These are phyloP conservation scores for Galerucella nymphaeae DNA, from an alignment of 2,888 invertebrate genomes.

Conservation along the genomic window DNA sequence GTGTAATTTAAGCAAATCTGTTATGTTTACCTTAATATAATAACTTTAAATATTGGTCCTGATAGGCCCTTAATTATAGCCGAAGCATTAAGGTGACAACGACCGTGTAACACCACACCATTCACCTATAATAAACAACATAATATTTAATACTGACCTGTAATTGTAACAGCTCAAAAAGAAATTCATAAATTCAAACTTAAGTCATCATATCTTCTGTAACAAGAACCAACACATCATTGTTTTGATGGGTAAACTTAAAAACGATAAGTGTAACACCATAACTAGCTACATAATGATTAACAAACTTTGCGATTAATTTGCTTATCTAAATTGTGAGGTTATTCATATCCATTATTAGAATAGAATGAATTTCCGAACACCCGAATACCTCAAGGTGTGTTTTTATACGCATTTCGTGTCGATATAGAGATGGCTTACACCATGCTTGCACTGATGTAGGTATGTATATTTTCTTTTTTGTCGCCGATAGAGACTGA, in stretches of 20 bases:
- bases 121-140: conserved; percentile 78
- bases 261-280: conserved; percentile 45
- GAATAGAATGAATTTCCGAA: conserved; percentile 22
- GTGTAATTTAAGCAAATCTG: neutral
- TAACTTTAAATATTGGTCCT: conserved; percentile 85
- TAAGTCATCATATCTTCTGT: conserved; percentile 47
- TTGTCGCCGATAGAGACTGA: neutral
- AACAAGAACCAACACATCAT: conserved; percentile 41
- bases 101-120: conserved; percentile 90
- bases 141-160: conserved; percentile 54
- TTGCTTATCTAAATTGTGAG: conserved; percentile 46
- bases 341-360: conserved; percentile 39
- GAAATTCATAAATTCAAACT: conserved; percentile 54
- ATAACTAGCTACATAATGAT: conserved; percentile 44
- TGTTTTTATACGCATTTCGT: conserved; percentile 13
- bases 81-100: conserved; percentile 96
- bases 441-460: neutral
- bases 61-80: conserved; percentile 93
- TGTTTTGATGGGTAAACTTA: conserved; percentile 23
- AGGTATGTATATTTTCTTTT: neutral
- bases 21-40: conserved; percentile 79
- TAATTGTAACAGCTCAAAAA: conserved; percentile 54
- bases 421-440: conserved; percentile 1
- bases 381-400: conserved; percentile 18
- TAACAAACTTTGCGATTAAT: conserved; percentile 44